Conservation (phyloP, 2,888 invertebrate species). For the Coleophora deauratella region DNA sequence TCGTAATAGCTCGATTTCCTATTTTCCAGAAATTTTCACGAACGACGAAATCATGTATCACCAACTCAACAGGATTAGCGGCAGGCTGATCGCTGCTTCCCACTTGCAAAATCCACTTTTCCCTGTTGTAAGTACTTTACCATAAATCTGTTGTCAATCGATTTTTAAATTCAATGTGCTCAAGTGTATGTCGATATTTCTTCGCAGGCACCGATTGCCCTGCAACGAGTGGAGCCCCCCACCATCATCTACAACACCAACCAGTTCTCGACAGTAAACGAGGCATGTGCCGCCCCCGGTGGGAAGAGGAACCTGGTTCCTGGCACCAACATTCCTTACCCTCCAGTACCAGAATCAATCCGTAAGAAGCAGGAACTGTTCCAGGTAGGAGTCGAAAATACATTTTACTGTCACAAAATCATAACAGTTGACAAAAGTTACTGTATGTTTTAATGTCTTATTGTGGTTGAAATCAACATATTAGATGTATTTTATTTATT, state of each 20-base stretch:
- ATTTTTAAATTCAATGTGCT: conserved; percentile 5
- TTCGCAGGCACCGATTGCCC: conserved; percentile 51
- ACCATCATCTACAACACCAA: conserved; percentile 49
- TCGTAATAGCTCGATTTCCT: conserved; percentile 54
- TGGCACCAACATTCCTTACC: conserved; percentile 57
- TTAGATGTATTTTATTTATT: conserved; percentile 18
- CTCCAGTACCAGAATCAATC: conserved; percentile 45
- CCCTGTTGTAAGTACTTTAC: conserved; percentile 51
- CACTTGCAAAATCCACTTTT: conserved; percentile 59
- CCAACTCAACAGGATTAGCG: conserved; percentile 57
- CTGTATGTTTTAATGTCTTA: background rate
- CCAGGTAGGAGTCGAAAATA: conserved; percentile 38
- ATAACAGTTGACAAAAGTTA: no score
- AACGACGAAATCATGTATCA: conserved; percentile 46
- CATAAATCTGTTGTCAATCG: no score
- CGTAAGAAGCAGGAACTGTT: conserved; percentile 49
- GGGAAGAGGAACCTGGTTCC: conserved; percentile 45
- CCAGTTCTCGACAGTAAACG: conserved; percentile 55
- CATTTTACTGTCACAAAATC: background rate
- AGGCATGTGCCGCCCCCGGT: conserved; percentile 43
- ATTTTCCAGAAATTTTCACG: conserved; percentile 15
- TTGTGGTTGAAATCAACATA: background rate
- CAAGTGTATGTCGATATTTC: conserved; percentile 11
- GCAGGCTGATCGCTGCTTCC: conserved; percentile 53
- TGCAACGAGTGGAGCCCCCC: conserved; percentile 61